Base-by-base conservation (phyloP, 2,888 invertebrate genomes). In the Loripinus fragilis region DNA sequence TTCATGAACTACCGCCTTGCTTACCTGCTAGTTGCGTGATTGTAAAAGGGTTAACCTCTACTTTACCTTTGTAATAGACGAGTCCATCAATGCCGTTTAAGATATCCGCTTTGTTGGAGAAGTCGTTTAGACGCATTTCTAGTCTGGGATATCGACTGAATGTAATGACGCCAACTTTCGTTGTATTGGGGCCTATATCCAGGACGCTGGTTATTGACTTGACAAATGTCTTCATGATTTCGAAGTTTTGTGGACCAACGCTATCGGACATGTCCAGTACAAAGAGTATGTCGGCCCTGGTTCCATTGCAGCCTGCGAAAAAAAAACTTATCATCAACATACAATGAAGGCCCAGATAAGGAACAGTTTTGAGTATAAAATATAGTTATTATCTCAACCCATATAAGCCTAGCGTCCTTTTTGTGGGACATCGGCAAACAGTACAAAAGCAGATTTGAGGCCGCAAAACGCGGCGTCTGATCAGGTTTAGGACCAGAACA, bases 211-310 rank as follows among this genome's bases (percentile, higher is more conserved):
- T 69, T 25, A 89, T 70, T 41, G 79, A 71, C 64, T 85, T 83
- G 50, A 89, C 85, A 71, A 90, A 90, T 10, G 60, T 67, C 23
- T 87, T 74, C 78, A 89, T 88, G 23, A 84, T 77, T 30, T 76
- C 81, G 81, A 89, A 91, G 77, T 91, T 88, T n/a, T 80, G 83
- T 1, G 71, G 70, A 79, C 89, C 88, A 60, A 91, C 90, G 70
- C 90, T 90, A 35, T 79, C 86, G 8, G 90, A 90, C 12, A 88
- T 87, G 65, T 87, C 87, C 42, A 88, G 68, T 2, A 86, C 83
- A 71, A 86, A 88, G 76, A 88, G 83, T 0, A 86, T 70, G 60
- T 88, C 85, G 20, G 89, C 83, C 48, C 85, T 78, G n/a, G 78
- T 80, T 68, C 87, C 86, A 48, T 86, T 74, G 71, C 89, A 89